phyloP scores from a whole-genome alignment of 2,113 vertebrate species.

The Ophiodon elongatus region DNA sequence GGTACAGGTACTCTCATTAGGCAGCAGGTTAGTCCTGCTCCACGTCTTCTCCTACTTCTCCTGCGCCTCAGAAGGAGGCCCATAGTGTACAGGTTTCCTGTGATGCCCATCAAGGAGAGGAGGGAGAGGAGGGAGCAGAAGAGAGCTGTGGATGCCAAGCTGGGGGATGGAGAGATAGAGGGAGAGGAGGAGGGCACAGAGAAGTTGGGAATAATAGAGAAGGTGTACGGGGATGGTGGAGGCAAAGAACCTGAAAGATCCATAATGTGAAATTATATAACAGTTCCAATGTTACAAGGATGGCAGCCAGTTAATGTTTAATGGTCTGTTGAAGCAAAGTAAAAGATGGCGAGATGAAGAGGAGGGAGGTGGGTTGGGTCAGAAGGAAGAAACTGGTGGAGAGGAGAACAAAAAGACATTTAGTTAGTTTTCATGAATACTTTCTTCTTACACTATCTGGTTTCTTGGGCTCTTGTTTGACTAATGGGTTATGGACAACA shows the following conservation, averaged over 20 bases:
- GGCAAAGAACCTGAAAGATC: conserved; percentile 74
- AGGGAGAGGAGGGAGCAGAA: conserved; percentile 87
- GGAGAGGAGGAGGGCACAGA: conserved; percentile 78
- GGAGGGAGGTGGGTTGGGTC: not conserved
- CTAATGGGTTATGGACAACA: conserved; percentile 1
- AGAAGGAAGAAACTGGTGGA: conserved; percentile 26
- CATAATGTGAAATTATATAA: conserved; percentile 68
- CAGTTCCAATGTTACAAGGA: not conserved
- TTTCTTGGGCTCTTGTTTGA: conserved; percentile 22
- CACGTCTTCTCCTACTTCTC: conserved; percentile 70
- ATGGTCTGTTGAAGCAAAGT: conserved; percentile 4
- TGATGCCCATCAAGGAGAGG: conserved; percentile 86
- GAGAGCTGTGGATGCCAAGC: conserved; percentile 83
- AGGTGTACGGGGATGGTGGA: conserved; percentile 72
- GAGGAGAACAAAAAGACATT: conserved; percentile 43
- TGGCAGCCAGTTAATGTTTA: conserved; percentile 11
- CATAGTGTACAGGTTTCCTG: conserved; percentile 88
- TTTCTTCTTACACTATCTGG: not conserved
- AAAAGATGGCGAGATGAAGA: not conserved
- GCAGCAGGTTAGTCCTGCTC: conserved; percentile 67
- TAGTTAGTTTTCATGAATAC: conserved; percentile 41
- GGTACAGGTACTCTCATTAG: conserved; percentile 57
- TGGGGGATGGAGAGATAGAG: conserved; percentile 81
- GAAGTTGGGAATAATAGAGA: conserved; percentile 65
- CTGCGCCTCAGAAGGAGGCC: conserved; percentile 83